A percentile compares a stretch with the other conserved stretches of the same genome.
Evolutionary conservation across 1,140 invertebrate species (phyloP).

Genomic region (Sinonovacula constricta): DNA sequence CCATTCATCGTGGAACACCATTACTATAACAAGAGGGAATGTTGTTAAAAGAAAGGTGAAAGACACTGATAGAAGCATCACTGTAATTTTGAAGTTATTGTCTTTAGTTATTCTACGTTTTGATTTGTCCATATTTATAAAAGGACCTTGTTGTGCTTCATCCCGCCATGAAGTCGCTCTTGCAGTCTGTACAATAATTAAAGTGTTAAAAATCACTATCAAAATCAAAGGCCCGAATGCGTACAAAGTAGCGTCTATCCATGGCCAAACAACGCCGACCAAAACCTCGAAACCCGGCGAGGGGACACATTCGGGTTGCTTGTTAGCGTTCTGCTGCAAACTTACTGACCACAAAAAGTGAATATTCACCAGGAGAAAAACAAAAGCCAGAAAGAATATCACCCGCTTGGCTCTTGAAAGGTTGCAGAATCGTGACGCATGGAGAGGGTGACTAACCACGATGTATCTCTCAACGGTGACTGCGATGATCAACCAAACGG

Average conservation of each 20-base stretch:
- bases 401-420: conserved; percentile 67
- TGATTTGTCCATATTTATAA: conserved; percentile 52
- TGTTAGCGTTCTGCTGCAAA: conserved; percentile 35
- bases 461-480: conserved; percentile 78
- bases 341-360: conserved; percentile 74
- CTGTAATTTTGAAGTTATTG: conserved; percentile 68
- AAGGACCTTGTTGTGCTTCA: conserved; percentile 51
- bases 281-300: conserved; percentile 35
- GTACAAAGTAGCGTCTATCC: conserved; percentile 70
- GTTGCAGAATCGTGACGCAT: conserved; percentile 73
- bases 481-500: conserved; percentile 77
- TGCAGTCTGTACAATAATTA: conserved; percentile 65
- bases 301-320: conserved; percentile 43
- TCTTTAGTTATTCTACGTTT: conserved; percentile 60
- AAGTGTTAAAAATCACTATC: conserved; percentile 62
- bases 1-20: conserved; percentile 67
- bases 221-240: conserved; percentile 64
- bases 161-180: conserved; percentile 54
- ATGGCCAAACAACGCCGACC: conserved; percentile 61
- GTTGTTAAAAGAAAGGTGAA: conserved; percentile 76
- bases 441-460: conserved; percentile 76
- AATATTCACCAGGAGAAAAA: conserved; percentile 68
- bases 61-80: conserved; percentile 77
- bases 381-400: conserved; percentile 59
- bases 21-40: conserved; percentile 74